Conservation (phyloP, 2,888 invertebrate genomes). For the Napeogenes inachia region DNA sequence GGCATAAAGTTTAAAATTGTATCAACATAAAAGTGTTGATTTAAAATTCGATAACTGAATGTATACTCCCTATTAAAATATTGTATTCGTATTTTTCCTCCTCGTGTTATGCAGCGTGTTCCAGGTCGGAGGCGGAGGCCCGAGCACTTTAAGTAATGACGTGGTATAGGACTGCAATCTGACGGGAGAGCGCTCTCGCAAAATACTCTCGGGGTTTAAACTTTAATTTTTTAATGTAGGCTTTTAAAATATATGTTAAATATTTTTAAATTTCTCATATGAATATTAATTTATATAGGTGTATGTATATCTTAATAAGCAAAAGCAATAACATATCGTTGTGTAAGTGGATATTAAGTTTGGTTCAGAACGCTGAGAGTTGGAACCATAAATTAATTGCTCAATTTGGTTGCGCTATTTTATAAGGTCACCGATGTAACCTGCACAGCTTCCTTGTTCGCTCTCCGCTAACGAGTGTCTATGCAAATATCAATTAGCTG, state of each 20-base stretch:
- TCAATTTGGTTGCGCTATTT: constrained; percentile 32
- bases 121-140: background rate
- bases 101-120: background rate
- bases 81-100: constrained; percentile 1
- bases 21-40: background rate
- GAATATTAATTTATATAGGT: background rate
- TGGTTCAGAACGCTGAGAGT: background rate
- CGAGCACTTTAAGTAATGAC: constrained; percentile 19
- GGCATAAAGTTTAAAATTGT: too few relatives aligned
- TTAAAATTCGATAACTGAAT: constrained; percentile 6
- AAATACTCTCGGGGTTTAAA: constrained; percentile 4
- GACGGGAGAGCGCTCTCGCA: background rate
- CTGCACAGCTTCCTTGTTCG: constrained; percentile 36
- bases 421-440: constrained; percentile 42
- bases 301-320: too few relatives aligned
- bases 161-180: constrained; percentile 7
- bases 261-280: background rate
- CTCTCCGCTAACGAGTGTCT: constrained; percentile 37
- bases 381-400: constrained; percentile 34
- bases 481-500: constrained; percentile 63
- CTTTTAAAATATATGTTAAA: background rate
- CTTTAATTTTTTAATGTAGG: background rate
- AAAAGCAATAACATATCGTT: too few relatives aligned
- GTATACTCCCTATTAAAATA: constrained; percentile 9
- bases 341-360: background rate